Evolutionary conservation across 2,888 invertebrate genomes (phyloP).

Genomic region (Ennomos quercinarius): DNA sequence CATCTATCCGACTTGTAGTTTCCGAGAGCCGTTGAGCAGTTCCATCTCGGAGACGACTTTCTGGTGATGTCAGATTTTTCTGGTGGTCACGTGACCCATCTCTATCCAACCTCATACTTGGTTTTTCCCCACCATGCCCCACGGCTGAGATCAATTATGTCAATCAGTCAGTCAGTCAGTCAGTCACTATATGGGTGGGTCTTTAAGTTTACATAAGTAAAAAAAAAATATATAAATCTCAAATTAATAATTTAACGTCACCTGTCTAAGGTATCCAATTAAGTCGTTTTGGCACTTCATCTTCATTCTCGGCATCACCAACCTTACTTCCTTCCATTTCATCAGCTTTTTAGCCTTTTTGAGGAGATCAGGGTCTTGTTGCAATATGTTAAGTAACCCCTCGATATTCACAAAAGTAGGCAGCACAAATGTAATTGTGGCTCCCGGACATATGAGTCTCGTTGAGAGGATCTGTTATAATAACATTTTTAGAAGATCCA

Average conservation of each 20-base stretch:
- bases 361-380: conserved; percentile 43
- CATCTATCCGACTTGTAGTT: too few relatives aligned
- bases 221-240: too few relatives aligned
- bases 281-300: conserved; percentile 60
- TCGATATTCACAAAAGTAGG: conserved; percentile 44
- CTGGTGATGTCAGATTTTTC: too few relatives aligned
- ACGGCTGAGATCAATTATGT: too few relatives aligned
- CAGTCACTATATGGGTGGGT: too few relatives aligned
- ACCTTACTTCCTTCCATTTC: conserved; percentile 34
- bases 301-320: conserved; percentile 60
- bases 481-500: background rate
- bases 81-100: too few relatives aligned
- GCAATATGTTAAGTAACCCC: conserved; percentile 44
- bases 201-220: too few relatives aligned
- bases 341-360: conserved; percentile 36
- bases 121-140: too few relatives aligned
- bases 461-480: conserved; percentile 44
- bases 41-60: too few relatives aligned
- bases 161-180: too few relatives aligned
- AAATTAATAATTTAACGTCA: conserved; percentile 33
- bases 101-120: too few relatives aligned
- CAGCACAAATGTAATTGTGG: conserved; percentile 49
- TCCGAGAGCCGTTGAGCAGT: too few relatives aligned
- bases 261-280: conserved; percentile 56
- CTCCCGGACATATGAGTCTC: conserved; percentile 34